These are phyloP conservation scores for Oryzaephilus surinamensis DNA, from an alignment of 1,140 invertebrate species.

Conservation along the genomic window DNA sequence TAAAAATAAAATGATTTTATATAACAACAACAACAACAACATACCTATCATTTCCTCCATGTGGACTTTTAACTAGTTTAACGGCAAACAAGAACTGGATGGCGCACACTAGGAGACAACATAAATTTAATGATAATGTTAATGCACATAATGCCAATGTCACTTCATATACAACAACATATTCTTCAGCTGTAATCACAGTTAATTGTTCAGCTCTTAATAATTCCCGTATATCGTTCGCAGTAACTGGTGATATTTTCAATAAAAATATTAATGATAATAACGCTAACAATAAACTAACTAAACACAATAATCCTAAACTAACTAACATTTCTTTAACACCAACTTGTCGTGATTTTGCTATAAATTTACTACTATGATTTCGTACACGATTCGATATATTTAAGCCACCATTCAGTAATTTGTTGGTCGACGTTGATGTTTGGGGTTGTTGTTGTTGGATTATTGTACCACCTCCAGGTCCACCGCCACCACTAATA, in stretches of 20 bases:
- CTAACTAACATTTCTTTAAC: conserved; percentile 75
- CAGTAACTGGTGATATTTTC: conserved; percentile 62
- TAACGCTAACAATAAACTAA: conserved; percentile 70
- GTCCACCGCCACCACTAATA: conserved; percentile 24
- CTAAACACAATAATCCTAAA: conserved; percentile 71
- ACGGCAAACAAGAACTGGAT: conserved; percentile 90
- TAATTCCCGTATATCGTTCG: conserved; percentile 42
- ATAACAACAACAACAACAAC: too few species aligned
- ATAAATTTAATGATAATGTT: conserved; percentile 76
- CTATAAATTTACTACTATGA: conserved; percentile 38
- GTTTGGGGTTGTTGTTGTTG: background rate
- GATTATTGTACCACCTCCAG: background rate
- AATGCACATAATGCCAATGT: conserved; percentile 78
- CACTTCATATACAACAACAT: conserved; percentile 81
- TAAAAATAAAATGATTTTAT: too few species aligned
- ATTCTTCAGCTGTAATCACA: conserved; percentile 59
- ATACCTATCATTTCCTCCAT: conserved; percentile 39
- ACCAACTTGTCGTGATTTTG: conserved; percentile 41
- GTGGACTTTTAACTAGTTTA: conserved; percentile 71
- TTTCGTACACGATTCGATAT: conserved; percentile 37
- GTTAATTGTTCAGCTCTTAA: conserved; percentile 45
- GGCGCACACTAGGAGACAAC: conserved; percentile 84
- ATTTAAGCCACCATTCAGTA: conserved; percentile 43
- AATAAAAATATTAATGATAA: conserved; percentile 75
- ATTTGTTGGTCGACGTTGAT: conserved; percentile 27